These are phyloP conservation scores for Plutomurus gul DNA, from an alignment of 1,140 invertebrate species.

Conservation along the genomic window DNA sequence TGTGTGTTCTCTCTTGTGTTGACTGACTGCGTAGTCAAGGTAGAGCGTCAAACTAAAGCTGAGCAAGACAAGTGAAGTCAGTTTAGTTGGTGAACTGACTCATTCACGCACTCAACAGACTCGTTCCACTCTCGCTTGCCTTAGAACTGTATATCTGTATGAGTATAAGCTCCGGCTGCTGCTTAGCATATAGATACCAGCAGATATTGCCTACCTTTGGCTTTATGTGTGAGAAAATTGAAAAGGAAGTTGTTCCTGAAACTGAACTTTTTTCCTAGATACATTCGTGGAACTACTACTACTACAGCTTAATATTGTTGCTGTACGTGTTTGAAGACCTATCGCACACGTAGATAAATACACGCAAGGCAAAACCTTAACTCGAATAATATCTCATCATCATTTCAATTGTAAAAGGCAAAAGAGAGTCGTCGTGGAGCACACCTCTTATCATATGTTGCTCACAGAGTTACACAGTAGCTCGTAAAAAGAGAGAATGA, in stretches of 20 bases:
- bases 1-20: background rate
- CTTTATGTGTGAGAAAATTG: constrained; percentile 8
- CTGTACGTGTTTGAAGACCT: background rate
- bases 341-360: constrained; percentile 17
- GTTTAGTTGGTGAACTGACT: background rate
- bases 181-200: no score
- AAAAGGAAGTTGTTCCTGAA: constrained; percentile 3
- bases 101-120: constrained; percentile 1
- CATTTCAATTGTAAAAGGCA: background rate
- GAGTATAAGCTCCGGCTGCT: no score
- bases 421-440: background rate
- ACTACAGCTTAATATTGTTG: background rate
- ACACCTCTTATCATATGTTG: background rate
- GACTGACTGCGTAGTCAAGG: background rate
- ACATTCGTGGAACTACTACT: background rate
- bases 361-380: background rate
- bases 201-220: background rate
- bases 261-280: background rate
- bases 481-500: constrained; percentile 1
- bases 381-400: constrained; percentile 1
- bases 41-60: constrained; percentile 16
- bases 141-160: no score
- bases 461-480: background rate
- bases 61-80: background rate
- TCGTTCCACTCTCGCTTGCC: background rate